Conservation (phyloP, 1,140 invertebrate genomes). For the silkworm (Bombyx mori) region DNA sequence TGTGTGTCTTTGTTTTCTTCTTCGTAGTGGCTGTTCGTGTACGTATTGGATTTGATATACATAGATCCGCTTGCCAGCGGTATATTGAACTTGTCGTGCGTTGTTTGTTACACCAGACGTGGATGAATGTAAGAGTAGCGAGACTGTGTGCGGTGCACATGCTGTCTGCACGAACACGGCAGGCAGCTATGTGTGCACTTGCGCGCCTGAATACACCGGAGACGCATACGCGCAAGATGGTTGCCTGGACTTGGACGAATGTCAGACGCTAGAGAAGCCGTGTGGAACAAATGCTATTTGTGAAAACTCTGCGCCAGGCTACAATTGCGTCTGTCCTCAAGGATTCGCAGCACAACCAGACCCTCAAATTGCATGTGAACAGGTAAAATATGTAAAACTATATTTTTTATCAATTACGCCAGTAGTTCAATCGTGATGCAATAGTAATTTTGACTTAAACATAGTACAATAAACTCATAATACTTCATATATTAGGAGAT, state of each 20-base stretch:
- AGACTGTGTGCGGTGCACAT: conserved; percentile 83
- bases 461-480: too few species aligned
- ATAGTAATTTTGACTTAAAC: too few species aligned
- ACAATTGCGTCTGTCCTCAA: conserved; percentile 89
- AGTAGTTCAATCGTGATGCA: too few species aligned
- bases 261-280: conserved; percentile 82
- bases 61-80: conserved; percentile 9
- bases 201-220: conserved; percentile 87
- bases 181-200: conserved; percentile 88
- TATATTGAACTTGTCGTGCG: conserved; percentile 47
- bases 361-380: conserved; percentile 88
- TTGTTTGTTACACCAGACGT: conserved; percentile 79
- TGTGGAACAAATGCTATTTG: conserved; percentile 91
- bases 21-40: conserved; percentile 59
- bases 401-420: not conserved
- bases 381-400: conserved; percentile 71
- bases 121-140: conserved; percentile 88
- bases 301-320: conserved; percentile 88
- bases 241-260: conserved; percentile 94
- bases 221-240: conserved; percentile 80
- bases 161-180: conserved; percentile 89
- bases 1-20: conserved; percentile 46
- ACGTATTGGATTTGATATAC: conserved; percentile 48
- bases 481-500: too few species aligned
- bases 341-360: conserved; percentile 88